Percentiles rank a stretch among this genome's conserved stretches.
These are phyloP conservation scores for Hoplodrina blanda DNA, from an alignment of 2,888 invertebrate species.

Conservation along the genomic window DNA sequence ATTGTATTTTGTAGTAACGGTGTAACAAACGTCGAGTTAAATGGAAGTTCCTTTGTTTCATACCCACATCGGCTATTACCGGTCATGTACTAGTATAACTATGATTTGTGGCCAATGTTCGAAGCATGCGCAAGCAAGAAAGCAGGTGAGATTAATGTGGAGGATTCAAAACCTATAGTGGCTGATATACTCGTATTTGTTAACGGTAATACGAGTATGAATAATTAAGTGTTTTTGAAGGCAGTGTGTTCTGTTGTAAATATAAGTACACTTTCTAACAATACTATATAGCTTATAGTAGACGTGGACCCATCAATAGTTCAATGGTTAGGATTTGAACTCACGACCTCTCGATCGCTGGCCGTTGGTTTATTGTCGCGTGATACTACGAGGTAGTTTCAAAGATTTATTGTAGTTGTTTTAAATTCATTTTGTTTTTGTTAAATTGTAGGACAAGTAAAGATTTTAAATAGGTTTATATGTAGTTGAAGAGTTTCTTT, in stretches of 20 bases:
- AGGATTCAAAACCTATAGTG: conserved; percentile 35
- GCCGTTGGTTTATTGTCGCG: conserved; percentile 54
- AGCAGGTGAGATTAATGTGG: conserved; percentile 46
- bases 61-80: conserved; percentile 64
- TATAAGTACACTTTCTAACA: conserved; percentile 19
- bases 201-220: conserved; percentile 36
- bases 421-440: conserved; percentile 21
- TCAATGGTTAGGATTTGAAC: conserved; percentile 57
- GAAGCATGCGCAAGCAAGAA: conserved; percentile 39
- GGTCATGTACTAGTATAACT: conserved; percentile 56
- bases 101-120: conserved; percentile 65
- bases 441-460: background rate
- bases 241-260: background rate
- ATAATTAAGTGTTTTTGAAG: conserved; percentile 19
- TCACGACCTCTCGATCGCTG: conserved; percentile 54
- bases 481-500: background rate
- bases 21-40: conserved; percentile 64
- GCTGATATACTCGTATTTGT: conserved; percentile 37
- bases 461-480: background rate
- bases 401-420: conserved; percentile 35
- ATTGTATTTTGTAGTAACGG: conserved; percentile 52
- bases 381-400: conserved; percentile 34
- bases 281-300: conserved; percentile 20
- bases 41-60: conserved; percentile 72
- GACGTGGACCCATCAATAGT: conserved; percentile 52